A percentile compares a stretch with the other conserved stretches of the same genome.
Evolutionary conservation across 1,140 invertebrate species (phyloP).

Genomic region (Trachymyrmex septentrionalis): DNA sequence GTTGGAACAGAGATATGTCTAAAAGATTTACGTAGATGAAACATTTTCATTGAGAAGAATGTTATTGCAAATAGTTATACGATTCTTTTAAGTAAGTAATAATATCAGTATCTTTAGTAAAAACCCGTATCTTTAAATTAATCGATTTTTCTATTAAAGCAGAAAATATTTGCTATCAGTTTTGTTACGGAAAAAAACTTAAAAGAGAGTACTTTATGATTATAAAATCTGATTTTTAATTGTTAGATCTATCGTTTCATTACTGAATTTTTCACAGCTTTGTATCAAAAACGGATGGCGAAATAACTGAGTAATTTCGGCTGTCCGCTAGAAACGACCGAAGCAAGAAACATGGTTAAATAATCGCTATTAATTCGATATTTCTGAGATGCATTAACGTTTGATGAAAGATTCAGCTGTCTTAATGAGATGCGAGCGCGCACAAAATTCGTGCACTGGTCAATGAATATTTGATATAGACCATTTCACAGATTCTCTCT

Average conservation of each 20-base stretch:
- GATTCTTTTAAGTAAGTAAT: too few relatives aligned
- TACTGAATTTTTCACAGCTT: neutral
- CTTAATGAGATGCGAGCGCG: conserved; percentile 57
- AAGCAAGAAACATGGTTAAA: conserved; percentile 25
- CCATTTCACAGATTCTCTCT: conserved; percentile 9
- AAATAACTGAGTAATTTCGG: conserved; percentile 34
- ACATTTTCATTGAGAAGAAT: neutral
- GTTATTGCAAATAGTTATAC: neutral
- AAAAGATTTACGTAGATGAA: conserved; percentile 10
- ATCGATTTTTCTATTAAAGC: neutral
- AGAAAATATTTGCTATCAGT: neutral
- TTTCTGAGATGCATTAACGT: conserved; percentile 59
- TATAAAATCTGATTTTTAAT: neutral
- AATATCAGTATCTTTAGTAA: too few relatives aligned
- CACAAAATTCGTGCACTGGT: conserved; percentile 43
- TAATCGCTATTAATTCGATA: conserved; percentile 40
- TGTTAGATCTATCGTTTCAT: neutral
- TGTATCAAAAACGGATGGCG: neutral
- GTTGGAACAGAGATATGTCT: neutral
- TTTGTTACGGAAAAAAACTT: neutral
- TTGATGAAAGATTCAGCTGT: conserved; percentile 59
- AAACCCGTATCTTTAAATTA: neutral
- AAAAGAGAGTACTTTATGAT: neutral
- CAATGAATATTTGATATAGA: conserved; percentile 55
- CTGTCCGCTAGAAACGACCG: neutral